Base-by-base conservation (phyloP, 2,113 vertebrate species). In the Solea solea region DNA sequence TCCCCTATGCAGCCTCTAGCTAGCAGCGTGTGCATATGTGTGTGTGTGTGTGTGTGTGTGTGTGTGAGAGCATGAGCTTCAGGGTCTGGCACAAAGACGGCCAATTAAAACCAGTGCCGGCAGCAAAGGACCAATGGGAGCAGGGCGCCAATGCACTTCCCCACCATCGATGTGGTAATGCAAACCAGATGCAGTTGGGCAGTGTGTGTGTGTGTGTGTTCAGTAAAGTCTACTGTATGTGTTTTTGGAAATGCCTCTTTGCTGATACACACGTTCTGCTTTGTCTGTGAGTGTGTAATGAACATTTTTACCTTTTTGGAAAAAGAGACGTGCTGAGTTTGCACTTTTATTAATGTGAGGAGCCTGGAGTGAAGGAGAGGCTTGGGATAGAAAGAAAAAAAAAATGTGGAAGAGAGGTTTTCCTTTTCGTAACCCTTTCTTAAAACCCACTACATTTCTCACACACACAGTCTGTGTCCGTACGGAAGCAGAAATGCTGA, bases 41-140 rank as follows among this genome's bases (percentile, higher is more conserved):
- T 71, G 57, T 63, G 67, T 65, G 55, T 57, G 39, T 40, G 34
- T 58, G 40, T 59, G n/a, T 63, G 39, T 54, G 40, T 58, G 28
- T 57, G 57, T 72, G 56, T 67, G 62, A 65, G 45, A 21, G 69
- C 40, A 50, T 71, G 61, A 74, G 84, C 86, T 90, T 65, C 68
- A 88, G 89, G 88, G 85, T 91, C 87, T 91, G 89, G 91, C 89
- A 86, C 81, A 55, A 64, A 67, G 79, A 83, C 15, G 70, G 63
- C 88, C 89, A 91, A 91, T 92, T 90, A 91, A 90, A 91, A 89
- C 64, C 72, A 79, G n/a, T 76, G 91, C 88, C 87, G 82, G 81
- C 87, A 90, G 90, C 86, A 6, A 72, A 61, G 86, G 76, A 88
- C 90, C 90, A 90, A 89, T 91, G 72, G 65, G 86, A 90, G 76